Evolutionary conservation across 2,113 vertebrate genomes (phyloP).

Genomic region (Trochalopteron elliotii): DNA sequence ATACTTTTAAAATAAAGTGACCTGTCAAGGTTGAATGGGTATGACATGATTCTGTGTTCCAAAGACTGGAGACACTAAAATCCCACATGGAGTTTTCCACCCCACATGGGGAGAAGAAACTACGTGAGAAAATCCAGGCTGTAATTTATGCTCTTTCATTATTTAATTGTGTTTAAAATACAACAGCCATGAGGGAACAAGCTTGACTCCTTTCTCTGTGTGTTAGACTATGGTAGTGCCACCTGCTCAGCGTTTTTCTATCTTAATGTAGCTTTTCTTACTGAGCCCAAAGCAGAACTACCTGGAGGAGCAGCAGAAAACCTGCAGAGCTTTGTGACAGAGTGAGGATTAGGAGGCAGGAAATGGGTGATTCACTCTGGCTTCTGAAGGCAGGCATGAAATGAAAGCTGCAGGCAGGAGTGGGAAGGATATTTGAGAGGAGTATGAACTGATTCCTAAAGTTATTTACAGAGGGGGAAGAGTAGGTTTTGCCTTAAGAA

Average conservation of each 20-base stretch:
- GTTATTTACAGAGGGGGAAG: neutral
- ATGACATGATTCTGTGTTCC: neutral
- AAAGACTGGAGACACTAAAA: neutral
- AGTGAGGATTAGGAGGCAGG: neutral
- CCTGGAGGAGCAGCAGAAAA: neutral
- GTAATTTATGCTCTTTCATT: constrained; percentile 7
- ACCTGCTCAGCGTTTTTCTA: neutral
- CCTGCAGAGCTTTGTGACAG: neutral
- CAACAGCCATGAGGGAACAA: neutral
- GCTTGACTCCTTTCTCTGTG: neutral
- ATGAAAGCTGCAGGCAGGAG: neutral
- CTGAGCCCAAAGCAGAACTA: neutral
- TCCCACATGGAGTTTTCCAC: neutral
- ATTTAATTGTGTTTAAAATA: constrained; percentile 19
- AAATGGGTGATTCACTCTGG: neutral
- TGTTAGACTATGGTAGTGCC: neutral
- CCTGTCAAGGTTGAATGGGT: neutral
- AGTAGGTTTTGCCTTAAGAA: neutral
- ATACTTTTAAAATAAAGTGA: neutral
- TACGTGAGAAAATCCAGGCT: neutral
- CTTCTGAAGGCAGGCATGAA: neutral
- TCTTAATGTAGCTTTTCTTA: neutral
- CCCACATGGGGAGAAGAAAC: neutral
- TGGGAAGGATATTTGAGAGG: neutral
- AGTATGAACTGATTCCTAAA: neutral